Percentiles rank a stretch among this genome's conserved stretches.
Evolutionary conservation across 2,113 vertebrate genomes (phyloP).

Genomic region (Cichladusa arquata): DNA sequence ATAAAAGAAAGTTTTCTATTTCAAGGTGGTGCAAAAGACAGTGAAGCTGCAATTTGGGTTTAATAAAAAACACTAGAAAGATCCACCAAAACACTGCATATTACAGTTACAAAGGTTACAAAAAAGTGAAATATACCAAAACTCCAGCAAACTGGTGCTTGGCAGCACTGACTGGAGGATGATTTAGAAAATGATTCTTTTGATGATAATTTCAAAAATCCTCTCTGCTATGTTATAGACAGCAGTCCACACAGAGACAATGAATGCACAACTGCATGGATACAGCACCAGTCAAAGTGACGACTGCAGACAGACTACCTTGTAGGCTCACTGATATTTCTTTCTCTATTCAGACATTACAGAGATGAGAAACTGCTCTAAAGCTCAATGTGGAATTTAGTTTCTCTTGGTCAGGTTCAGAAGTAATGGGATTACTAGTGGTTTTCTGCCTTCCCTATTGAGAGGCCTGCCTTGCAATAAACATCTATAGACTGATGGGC

Average conservation of each 20-base stretch:
- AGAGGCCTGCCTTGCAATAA: background rate
- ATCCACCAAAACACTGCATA: background rate
- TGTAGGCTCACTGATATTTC: background rate
- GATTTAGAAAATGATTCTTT: background rate
- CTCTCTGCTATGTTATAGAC: background rate
- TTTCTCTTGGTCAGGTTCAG: background rate
- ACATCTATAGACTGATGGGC: background rate
- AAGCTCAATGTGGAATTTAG: background rate
- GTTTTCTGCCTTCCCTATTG: background rate
- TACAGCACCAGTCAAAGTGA: background rate
- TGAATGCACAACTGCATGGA: background rate
- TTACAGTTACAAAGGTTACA: background rate
- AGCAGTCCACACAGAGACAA: background rate
- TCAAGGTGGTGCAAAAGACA: background rate
- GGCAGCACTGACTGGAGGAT: background rate
- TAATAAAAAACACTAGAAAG: background rate
- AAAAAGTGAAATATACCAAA: background rate
- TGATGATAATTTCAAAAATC: background rate
- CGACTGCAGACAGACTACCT: fast-evolving
- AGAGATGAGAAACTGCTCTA: background rate
- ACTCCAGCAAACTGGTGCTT: background rate
- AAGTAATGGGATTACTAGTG: fast-evolving
- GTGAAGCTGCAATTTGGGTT: background rate
- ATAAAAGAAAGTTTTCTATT: background rate
- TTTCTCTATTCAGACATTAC: background rate